Base-by-base conservation (phyloP, 2,888 invertebrate species). In the Cephus pygmeus region DNA sequence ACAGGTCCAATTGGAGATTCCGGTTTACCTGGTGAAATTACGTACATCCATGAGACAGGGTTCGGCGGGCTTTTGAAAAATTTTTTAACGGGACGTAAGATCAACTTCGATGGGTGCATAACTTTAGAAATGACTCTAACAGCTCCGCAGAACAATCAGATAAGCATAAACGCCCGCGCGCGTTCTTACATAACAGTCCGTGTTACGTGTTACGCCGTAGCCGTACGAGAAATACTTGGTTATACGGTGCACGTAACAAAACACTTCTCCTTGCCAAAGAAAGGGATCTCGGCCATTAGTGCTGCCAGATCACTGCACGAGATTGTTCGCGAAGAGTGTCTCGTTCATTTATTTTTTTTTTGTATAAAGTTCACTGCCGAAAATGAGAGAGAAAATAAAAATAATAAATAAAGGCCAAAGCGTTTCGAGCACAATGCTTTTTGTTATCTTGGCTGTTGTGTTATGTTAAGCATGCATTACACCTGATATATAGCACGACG, bases 161-260 rank as follows among this genome's bases (percentile, higher is more conserved):
- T 85, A 85, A 85, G 80, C 73, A 34, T 76, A 79, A 78, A 85
- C 83, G 82, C 85, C 83, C 82, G 83, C 83, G 76, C 82, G 80
- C 75, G 76, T 80, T 85, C 33, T 31, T 85, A 83, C 75, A 73
- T 83, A 84, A 82, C 74, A 36, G 56, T 34, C 77, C 73, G 71
- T 79, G 79, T 40, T 40, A 40, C 75, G 71, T 30, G 76, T 81
- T 80, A 78, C 79, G 73, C 69, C 40, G 40, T 40, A 40, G 40
- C 40, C 74, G 78, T 76, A 77, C 73, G 35, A 76, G 73, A 31
- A 69, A 75, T 73, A 73, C 75, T 75, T 75, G 78, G 69, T 31
- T 34, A 71, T 30, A n/a, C 76, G 69, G 30, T 69, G 69, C 69
- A 69, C 69, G 69, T 69, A 69, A 69, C 69, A 69, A 69, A 69